Base-by-base conservation (phyloP, 2,797 vertebrate species). In the Myripristis jacobus region DNA sequence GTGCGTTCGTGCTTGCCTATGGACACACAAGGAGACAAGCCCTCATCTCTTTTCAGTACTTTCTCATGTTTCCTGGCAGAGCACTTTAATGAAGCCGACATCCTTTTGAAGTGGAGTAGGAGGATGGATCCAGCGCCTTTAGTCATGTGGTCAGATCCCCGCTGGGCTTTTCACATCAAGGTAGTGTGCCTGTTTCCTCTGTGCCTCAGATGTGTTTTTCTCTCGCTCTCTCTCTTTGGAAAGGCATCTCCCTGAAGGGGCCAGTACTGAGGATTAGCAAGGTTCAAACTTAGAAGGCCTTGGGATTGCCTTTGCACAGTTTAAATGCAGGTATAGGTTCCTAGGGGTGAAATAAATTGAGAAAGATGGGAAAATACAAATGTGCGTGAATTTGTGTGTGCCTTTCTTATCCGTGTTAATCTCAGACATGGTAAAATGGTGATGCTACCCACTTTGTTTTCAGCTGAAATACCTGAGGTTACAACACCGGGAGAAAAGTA, bases 121-220 rank as follows among this genome's bases (percentile, higher is more conserved):
- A 65, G 66, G 70, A 79, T 65, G 69, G 24, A 75, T 78, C 65
- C 66, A 57, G 12, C 1, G 48, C 62, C 71, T 73, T 68, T 61
- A 81, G 78, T 83, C 79, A 81, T 82, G 76, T 81, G 89, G 66
- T 79, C 76, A 81, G 38, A 85, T 74, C 78, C 72, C 84, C 9
- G 0, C 66, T 81, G 86, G 75, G 83, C 47, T 80, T 82, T 79
- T 80, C 75, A 83, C 66, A 71, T 86, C 69, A 79, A 85, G 85
- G 73, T 84, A 81, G 71, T 15, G 18, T 15, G n/a, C 50, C 71
- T 47, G 54, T 79, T 83, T 83, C 62, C 76, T 66, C 18, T 66
- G 81, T 12, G 8, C 57, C 58, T 84, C 75, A 62, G 52, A 75
- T 85, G 57, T 54, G 53, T 52, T 53, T 48, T 8, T 48, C 19